These are phyloP conservation scores for Istiophorus platypterus DNA, from an alignment of 2,113 vertebrate genomes.

Conservation along the genomic window DNA sequence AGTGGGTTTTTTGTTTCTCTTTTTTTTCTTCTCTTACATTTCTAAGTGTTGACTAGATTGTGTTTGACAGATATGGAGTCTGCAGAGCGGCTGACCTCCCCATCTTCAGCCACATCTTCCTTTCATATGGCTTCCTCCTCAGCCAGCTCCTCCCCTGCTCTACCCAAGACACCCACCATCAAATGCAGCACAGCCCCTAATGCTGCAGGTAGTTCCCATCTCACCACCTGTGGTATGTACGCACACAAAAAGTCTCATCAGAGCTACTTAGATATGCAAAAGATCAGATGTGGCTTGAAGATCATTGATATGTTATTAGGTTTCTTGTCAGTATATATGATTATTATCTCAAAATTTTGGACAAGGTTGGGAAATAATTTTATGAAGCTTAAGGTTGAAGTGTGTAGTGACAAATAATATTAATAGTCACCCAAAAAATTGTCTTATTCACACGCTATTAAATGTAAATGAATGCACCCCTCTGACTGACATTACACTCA, in stretches of 20 bases:
- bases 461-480: slow-evolving; percentile 46
- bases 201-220: slow-evolving; percentile 80
- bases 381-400: background rate
- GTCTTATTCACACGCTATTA: slow-evolving; percentile 27
- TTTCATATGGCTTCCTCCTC: slow-evolving; percentile 83
- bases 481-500: slow-evolving; percentile 27
- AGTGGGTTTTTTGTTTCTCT: background rate
- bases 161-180: slow-evolving; percentile 74
- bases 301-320: slow-evolving; percentile 28
- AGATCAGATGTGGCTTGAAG: slow-evolving; percentile 6
- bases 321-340: background rate
- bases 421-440: background rate
- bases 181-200: slow-evolving; percentile 85
- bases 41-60: slow-evolving; percentile 65
- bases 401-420: background rate
- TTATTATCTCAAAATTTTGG: slow-evolving; percentile 21
- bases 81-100: slow-evolving; percentile 87
- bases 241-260: background rate
- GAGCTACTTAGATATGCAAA: background rate
- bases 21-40: slow-evolving; percentile 14
- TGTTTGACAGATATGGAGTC: slow-evolving; percentile 93
- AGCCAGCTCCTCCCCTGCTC: slow-evolving; percentile 84
- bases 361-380: slow-evolving; percentile 4
- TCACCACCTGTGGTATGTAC: slow-evolving; percentile 86
- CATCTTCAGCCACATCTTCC: slow-evolving; percentile 83